Percentiles rank a stretch among this genome's conserved stretches.
Evolutionary conservation across 2,888 invertebrate genomes (phyloP).

Genomic region (Rhyacophila evoluta): DNA sequence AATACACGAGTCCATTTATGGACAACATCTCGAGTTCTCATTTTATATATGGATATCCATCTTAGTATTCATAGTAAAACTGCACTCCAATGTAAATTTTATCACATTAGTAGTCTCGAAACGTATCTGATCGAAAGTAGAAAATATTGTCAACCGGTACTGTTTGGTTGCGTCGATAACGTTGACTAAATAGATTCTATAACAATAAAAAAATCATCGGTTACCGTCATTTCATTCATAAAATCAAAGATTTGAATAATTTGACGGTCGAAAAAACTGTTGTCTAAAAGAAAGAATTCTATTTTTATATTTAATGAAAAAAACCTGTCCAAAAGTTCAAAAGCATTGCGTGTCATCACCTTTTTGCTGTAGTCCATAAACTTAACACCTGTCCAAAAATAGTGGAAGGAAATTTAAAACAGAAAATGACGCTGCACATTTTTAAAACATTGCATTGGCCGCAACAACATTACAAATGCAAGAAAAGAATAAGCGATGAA

Average conservation of each 20-base stretch:
- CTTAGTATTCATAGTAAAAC: too few relatives aligned
- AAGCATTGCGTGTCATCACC: neutral
- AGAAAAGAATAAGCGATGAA: slow-evolving; percentile 13
- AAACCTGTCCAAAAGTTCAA: neutral
- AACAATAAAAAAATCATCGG: too few relatives aligned
- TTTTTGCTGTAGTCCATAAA: neutral
- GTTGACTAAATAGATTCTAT: neutral
- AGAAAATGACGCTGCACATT: neutral
- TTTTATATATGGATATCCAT: too few relatives aligned
- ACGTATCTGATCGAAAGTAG: neutral
- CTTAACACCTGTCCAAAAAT: neutral
- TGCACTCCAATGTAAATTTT: too few relatives aligned
- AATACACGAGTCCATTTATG: too few relatives aligned
- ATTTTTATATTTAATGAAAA: too few relatives aligned
- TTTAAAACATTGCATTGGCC: neutral
- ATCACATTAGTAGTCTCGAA: neutral
- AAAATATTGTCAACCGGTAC: neutral
- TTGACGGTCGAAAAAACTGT: neutral
- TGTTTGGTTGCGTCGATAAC: neutral
- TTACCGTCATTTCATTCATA: too few relatives aligned
- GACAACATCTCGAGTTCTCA: too few relatives aligned
- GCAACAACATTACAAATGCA: neutral
- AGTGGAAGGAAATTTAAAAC: neutral
- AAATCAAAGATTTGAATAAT: neutral
- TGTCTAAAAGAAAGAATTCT: neutral